phyloP scores from a whole-genome alignment of 2,797 vertebrate genomes.

The Anguilla megastoma region DNA sequence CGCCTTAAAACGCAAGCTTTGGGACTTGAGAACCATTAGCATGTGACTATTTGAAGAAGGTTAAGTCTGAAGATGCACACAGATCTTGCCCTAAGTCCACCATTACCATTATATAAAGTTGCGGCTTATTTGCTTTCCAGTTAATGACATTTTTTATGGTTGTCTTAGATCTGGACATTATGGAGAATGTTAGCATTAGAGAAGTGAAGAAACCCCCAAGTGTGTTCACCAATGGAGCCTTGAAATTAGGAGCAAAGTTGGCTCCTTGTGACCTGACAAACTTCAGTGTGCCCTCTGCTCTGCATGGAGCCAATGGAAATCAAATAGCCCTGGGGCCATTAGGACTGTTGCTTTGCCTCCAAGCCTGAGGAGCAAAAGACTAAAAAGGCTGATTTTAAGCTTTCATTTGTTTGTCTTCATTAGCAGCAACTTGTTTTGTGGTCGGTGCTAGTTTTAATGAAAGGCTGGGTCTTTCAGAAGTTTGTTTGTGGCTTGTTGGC shows the following conservation, averaged over 20 bases:
- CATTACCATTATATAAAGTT: background rate
- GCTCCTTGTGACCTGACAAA: slow-evolving; percentile 22
- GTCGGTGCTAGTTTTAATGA: slow-evolving; percentile 63
- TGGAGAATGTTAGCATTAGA: slow-evolving; percentile 27
- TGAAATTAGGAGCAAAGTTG: slow-evolving; percentile 22
- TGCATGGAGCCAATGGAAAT: slow-evolving; percentile 67
- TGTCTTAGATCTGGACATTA: background rate
- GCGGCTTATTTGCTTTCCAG: background rate
- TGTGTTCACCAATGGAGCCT: slow-evolving; percentile 10
- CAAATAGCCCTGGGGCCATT: slow-evolving; percentile 56
- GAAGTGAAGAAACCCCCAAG: slow-evolving; percentile 1
- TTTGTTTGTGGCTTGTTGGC: slow-evolving; percentile 51
- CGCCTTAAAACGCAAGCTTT: background rate
- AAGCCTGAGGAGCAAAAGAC: background rate
- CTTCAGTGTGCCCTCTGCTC: slow-evolving; percentile 40
- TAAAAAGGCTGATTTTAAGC: slow-evolving; percentile 46
- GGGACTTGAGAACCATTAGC: background rate
- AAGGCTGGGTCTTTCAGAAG: slow-evolving; percentile 58
- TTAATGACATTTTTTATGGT: background rate
- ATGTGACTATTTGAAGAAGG: background rate
- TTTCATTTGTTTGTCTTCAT: slow-evolving; percentile 64
- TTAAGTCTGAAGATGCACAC: background rate
- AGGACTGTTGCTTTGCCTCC: slow-evolving; percentile 55
- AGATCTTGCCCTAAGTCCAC: background rate
- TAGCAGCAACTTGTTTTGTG: slow-evolving; percentile 31